Conservation (phyloP, 2,113 vertebrate species). For the Sylvia atricapilla region DNA sequence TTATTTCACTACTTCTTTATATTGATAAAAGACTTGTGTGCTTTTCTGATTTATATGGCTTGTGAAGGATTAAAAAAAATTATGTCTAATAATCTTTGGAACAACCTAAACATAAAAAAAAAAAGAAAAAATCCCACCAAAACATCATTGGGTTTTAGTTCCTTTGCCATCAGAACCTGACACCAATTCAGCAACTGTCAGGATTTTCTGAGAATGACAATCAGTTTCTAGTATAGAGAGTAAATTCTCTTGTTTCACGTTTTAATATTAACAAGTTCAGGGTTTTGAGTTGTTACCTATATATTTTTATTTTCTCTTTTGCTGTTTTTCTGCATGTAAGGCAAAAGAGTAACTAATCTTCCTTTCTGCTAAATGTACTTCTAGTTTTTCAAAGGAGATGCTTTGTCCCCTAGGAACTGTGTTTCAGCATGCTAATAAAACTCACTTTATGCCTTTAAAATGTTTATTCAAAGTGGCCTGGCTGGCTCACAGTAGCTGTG, state of each 20-base stretch:
- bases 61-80: not conserved
- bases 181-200: not conserved
- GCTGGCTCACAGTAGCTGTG: constrained; percentile 64
- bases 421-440: constrained; percentile 64
- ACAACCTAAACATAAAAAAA: not conserved
- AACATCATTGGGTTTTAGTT: not conserved
- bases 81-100: not conserved
- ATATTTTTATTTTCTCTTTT: not conserved
- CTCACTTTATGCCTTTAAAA: constrained; percentile 54
- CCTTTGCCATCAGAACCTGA: not conserved
- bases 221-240: not conserved
- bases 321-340: not conserved
- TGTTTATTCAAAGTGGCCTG: constrained; percentile 55
- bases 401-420: constrained; percentile 3
- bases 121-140: not conserved
- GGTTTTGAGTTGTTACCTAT: not conserved
- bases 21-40: not conserved
- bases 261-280: not conserved
- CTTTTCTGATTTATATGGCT: not conserved
- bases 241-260: not conserved
- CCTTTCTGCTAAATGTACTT: not conserved
- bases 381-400: not conserved
- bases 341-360: not conserved
- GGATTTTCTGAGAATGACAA: not conserved
- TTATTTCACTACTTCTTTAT: not conserved